Percentiles rank a stretch among this genome's conserved stretches.
phyloP scores from a whole-genome alignment of 35 echinoderm and acorn worm genomes.

The Apostichopus parvimensis region DNA sequence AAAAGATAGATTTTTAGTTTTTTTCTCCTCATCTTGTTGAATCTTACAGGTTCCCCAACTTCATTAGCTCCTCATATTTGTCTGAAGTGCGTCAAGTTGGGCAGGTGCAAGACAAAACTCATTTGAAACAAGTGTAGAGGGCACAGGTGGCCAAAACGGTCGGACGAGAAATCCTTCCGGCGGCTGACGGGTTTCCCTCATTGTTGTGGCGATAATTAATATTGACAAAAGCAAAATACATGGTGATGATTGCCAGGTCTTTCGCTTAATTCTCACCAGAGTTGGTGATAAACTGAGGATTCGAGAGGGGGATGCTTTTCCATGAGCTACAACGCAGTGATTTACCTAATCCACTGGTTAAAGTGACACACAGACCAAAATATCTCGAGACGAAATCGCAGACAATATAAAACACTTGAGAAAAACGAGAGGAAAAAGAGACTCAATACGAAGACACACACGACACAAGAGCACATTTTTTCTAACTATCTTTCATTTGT shows the following conservation, averaged over 20 bases:
- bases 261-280: not conserved
- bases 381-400: too few relatives aligned
- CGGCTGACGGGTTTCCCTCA: slow-evolving; percentile 6
- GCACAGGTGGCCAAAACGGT: slow-evolving; percentile 32
- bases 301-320: not conserved
- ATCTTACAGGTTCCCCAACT: slow-evolving; percentile 1
- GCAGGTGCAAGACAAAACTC: slow-evolving; percentile 37
- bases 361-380: too few relatives aligned
- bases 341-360: not conserved
- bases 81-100: slow-evolving; percentile 33
- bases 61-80: not conserved
- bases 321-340: not conserved
- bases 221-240: slow-evolving; percentile 5
- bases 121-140: slow-evolving; percentile 39
- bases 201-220: slow-evolving; percentile 32
- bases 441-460: too few relatives aligned
- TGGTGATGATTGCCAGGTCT: not conserved
- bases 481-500: too few relatives aligned
- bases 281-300: not conserved
- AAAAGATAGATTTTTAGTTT: not conserved
- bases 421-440: too few relatives aligned
- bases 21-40: not conserved
- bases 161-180: slow-evolving; percentile 23
- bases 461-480: too few relatives aligned
- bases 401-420: too few relatives aligned